Base-by-base conservation (phyloP, 2,113 vertebrate genomes). In the Circaetus gallicus region DNA sequence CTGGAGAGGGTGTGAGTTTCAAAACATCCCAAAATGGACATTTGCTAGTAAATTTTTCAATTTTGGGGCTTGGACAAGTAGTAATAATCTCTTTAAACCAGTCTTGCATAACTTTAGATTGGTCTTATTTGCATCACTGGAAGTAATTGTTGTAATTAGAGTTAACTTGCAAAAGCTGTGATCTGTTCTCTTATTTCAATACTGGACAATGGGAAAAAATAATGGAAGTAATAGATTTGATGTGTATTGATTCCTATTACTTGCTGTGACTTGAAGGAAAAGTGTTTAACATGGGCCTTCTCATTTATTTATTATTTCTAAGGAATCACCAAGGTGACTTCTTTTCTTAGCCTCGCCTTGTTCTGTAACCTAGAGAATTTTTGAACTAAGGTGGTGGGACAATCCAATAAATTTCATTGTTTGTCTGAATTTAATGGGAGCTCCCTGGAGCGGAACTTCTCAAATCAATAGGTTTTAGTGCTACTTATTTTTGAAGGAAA, bases 381-480 rank as follows among this genome's bases (percentile, higher is more conserved):
- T 79, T 89, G 36, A 73, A 49, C 86, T 62, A 22, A 87, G 40
- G 24, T 67, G 74, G 55, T 86, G 32, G 61, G 76, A 93, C 90
- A 95, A 93, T 89, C 67, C 85, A 93, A 95, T 95, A 82, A 72
- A 93, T 86, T 49, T 76, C 40, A 25, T 87, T 9, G 62, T 91
- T 92, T 86, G 21, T 61, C 47, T 93, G 84, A 86, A 88, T 92
- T 93, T 96, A 84, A 89, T 83, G 63, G 92, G 80, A 86, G 45
- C 29, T 90, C 42, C 72, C 76, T 63, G 19, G 43, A 96, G 77
- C 2, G 15, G 58, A 92, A 69, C 38, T 63, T 89, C 32, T 82
- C 34, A 63, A 89, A 97, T 96, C 93, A 56, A 94, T 96, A 96
- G 25, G 20, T 74, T 96, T 96, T 93, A 96, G 67, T 43, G 83